Conservation (phyloP, 2,888 invertebrate genomes). For the Schrankia costaestrigalis region DNA sequence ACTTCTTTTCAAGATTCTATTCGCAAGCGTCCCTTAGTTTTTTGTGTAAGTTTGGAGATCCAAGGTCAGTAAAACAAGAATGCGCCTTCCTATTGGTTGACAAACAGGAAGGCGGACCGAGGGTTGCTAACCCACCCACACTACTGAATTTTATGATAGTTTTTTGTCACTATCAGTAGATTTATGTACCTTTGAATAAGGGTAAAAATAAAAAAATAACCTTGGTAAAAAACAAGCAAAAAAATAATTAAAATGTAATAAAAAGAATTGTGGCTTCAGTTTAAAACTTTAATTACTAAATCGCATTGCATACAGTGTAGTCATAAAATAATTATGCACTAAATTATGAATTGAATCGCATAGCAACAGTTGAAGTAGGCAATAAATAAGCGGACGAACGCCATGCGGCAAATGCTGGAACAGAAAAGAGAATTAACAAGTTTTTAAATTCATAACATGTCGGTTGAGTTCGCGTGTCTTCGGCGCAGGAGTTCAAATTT, state of each 20-base stretch:
- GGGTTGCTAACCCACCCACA: constrained; percentile 33
- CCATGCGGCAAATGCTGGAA: constrained; percentile 40
- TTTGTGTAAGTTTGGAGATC: constrained; percentile 11
- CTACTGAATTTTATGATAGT: constrained; percentile 4
- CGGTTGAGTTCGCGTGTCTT: constrained; percentile 50
- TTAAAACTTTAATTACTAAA: constrained; percentile 9
- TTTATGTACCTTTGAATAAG: background rate
- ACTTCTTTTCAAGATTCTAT: too few species aligned
- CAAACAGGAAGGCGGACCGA: constrained; percentile 44
- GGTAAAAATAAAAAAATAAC: constrained; percentile 4
- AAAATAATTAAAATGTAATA: constrained; percentile 2
- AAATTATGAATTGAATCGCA: constrained; percentile 39
- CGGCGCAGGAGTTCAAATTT: constrained; percentile 55
- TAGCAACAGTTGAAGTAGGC: constrained; percentile 13
- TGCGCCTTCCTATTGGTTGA: constrained; percentile 46
- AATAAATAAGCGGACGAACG: constrained; percentile 17
- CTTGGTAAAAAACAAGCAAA: constrained; percentile 5
- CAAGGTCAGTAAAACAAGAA: constrained; percentile 37
- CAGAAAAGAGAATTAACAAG: constrained; percentile 46
- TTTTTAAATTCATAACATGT: constrained; percentile 46
- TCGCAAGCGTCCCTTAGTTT: constrained; percentile 32
- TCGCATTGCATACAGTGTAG: constrained; percentile 24
- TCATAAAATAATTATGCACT: constrained; percentile 6
- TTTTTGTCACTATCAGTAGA: too few species aligned
- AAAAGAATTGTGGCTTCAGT: constrained; percentile 2